Evolutionary conservation across 1,140 invertebrate genomes (phyloP), one percentile per base, ranked within the genome.

Genomic region (Conus ventricosus): DNA sequence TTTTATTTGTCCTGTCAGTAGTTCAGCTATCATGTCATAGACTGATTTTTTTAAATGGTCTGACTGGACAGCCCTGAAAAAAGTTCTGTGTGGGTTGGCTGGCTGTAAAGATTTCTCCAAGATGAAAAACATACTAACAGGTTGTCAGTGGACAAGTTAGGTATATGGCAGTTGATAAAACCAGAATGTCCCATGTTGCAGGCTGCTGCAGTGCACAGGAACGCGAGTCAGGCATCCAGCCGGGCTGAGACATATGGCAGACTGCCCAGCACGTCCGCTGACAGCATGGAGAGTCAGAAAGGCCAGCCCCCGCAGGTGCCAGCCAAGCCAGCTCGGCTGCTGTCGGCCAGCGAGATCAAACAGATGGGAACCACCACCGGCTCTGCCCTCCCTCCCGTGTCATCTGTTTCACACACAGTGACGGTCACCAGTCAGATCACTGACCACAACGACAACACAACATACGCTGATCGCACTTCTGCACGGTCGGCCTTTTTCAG

Each of bases 401-500:
- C 82, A 6, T 10, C 87, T 5, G 27, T 15, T 5, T 54, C 55
- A 13, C 84, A 86, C 51, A 76, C 67, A 75, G 84, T 86, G 51
- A 86, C 84, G 11, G 67, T 76, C 7, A 75, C 84, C 15, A 86
- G 67, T 20, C 84, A 85, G 84, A 75, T 71, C 23, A 20, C 85
- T 13, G 85, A 55, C 54, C 39, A 27, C 23, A 20, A 54, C 27
- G 51, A 87, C 54, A 57, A 53, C 10, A 80, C 25, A 51, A 15
- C 5, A 6, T 10, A 17, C 6, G n/a, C 51, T 15, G 71, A 71
- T 20, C 67, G 85, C 67, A 78, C 4, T 55, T 76, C 88, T 75
- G 91, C 90, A 15, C 76, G 91, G 54, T 84, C 83, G 39, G 91
- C 87, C 8, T 92, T 92, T 82, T 92, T 91, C 55, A 90, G 90